A percentile compares a stretch with the other conserved stretches of the same genome.
Conservation (phyloP, 2,888 invertebrate species). For the Heliconius erato region DNA sequence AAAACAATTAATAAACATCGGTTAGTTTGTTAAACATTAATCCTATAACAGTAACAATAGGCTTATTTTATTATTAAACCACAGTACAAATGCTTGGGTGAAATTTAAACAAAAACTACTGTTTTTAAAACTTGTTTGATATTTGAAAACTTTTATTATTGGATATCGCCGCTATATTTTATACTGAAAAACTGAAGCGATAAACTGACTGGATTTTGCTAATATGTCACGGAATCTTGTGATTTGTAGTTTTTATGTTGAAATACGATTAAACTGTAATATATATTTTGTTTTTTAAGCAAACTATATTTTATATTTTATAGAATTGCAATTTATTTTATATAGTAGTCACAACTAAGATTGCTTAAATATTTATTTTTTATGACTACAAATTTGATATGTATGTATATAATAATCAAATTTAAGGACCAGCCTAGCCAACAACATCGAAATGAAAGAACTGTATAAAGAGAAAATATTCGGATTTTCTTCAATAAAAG, state of each 20-base stretch:
- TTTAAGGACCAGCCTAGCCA: not conserved
- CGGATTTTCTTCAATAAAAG: not conserved
- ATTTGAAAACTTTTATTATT: not conserved
- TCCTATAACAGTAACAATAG: no score
- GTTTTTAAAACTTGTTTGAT: not conserved
- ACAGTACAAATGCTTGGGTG: not conserved
- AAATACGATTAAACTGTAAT: no score
- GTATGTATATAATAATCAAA: not conserved
- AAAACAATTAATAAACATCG: no score
- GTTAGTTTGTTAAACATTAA: no score
- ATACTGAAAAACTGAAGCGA: not conserved
- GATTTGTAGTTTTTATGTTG: not conserved
- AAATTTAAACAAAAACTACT: not conserved
- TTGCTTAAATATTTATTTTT: no score
- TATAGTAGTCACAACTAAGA: no score
- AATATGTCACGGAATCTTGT: not conserved
- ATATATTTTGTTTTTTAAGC: not conserved
- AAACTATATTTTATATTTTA: not conserved
- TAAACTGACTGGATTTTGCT: not conserved
- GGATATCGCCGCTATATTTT: constrained; percentile 3
- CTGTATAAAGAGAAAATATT: not conserved
- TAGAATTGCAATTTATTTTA: no score
- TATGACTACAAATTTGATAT: no score
- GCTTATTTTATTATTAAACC: not conserved
- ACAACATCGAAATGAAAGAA: not conserved